These are phyloP conservation scores for Microtus agrestis DNA, from an alignment of 2,797 vertebrate genomes.

Conservation along the genomic window DNA sequence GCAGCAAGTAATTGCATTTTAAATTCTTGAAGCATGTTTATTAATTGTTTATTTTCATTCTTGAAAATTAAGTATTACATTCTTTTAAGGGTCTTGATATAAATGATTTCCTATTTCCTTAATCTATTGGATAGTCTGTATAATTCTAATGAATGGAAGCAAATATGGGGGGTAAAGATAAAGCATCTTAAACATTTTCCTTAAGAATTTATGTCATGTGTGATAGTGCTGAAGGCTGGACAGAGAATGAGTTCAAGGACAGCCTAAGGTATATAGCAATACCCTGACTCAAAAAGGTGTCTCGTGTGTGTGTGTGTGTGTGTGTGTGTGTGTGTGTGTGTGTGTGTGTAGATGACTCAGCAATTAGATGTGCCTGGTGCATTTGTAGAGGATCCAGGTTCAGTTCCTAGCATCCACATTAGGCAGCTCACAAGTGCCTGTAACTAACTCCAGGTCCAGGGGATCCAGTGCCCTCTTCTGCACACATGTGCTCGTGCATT, in stretches of 20 bases:
- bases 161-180: slow-evolving; percentile 17
- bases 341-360: neutral
- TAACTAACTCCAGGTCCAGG: neutral
- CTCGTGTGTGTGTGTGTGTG: no score
- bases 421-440: no score
- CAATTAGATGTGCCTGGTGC: neutral
- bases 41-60: slow-evolving; percentile 82
- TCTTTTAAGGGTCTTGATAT: slow-evolving; percentile 85
- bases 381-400: neutral
- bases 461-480: neutral
- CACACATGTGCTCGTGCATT: neutral
- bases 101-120: slow-evolving; percentile 76
- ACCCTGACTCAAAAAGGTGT: neutral
- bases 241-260: neutral
- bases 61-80: slow-evolving; percentile 85
- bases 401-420: neutral
- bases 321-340: no score
- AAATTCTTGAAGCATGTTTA: slow-evolving; percentile 88
- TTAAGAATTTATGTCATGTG: slow-evolving; percentile 29
- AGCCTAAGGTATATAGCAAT: neutral
- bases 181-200: slow-evolving; percentile 7
- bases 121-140: slow-evolving; percentile 10
- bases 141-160: slow-evolving; percentile 50
- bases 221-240: neutral
- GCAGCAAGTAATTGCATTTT: slow-evolving; percentile 96